These are phyloP conservation scores for Caenorhabditis brenneri DNA, from an alignment of 1,140 invertebrate genomes.

Conservation along the genomic window DNA sequence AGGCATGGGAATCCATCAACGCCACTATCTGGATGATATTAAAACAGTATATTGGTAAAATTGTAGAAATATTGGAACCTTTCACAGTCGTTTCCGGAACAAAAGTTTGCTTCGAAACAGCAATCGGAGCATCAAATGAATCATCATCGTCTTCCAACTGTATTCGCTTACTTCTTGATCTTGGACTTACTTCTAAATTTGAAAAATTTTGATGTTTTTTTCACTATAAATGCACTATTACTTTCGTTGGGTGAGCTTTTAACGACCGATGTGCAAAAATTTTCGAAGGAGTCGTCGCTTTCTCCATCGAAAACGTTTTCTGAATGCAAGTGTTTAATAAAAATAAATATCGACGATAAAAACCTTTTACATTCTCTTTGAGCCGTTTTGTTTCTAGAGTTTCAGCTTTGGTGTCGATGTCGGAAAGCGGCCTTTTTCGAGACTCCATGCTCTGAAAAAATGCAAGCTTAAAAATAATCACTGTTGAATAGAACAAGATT, in stretches of 20 bases:
- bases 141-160: neutral
- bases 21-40: neutral
- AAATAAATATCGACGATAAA: neutral
- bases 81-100: no score
- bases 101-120: neutral
- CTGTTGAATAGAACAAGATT: no score
- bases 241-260: neutral
- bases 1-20: slow-evolving; percentile 7
- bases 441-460: neutral
- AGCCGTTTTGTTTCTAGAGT: neutral
- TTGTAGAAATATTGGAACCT: neutral
- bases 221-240: neutral
- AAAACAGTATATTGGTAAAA: neutral
- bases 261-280: neutral
- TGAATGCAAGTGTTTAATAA: neutral
- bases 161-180: neutral
- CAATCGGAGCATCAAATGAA: neutral
- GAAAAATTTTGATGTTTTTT: no score
- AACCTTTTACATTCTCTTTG: neutral
- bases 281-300: slow-evolving; percentile 14
- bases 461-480: no score
- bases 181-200: neutral
- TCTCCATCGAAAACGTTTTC: neutral
- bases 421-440: neutral
- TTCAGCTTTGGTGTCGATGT: neutral